Evolutionary conservation across 2,888 invertebrate species (phyloP), one percentile per base, ranked within the genome.

Genomic region (Autographa gamma): DNA sequence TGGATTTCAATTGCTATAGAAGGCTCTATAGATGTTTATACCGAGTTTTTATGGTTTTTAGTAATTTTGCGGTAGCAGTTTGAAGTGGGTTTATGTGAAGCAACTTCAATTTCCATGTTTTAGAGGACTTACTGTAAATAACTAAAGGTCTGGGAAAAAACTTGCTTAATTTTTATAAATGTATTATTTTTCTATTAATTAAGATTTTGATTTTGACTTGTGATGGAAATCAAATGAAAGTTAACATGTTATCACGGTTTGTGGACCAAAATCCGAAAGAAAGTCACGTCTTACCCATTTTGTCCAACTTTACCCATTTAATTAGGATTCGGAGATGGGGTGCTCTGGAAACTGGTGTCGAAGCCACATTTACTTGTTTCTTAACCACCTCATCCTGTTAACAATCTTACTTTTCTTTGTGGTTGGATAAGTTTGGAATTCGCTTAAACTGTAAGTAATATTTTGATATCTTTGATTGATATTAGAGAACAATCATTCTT

Each of bases 241-340:
- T 68, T 62, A 34, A 77, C 71, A 75, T 48, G 14, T 34, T 63
- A 59, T 78, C 79, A 85, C 81, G 78, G 78, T 80, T 63, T 78
- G 63, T 60, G 61, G 66, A 69, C 71, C 71, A 71, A 82, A 86
- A 84, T 77, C 83, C 77, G 62, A 61, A 77, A 48, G 68, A 85
- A 85, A 85, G 89, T 89, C 90, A 90, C 90, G 90, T 89, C 83
- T 80, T 63, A 13, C 70, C 86, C 87, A 87, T 90, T 89, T 74
- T 71, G 73, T 73, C 71, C 60, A 89, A 89, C 88, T 89, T 88
- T 87, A 65, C 80, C 86, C 84, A 88, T 89, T 85, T 89, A 86
- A 89, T 89, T 89, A 88, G 82, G 79, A 81, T 86, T 84, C 80
- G 69, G 80, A 71, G 85, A 87, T 83, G 81, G 81, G 68, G 58